phyloP scores from a whole-genome alignment of 2,797 vertebrate genomes.

The Cyclopterus lumpus region DNA sequence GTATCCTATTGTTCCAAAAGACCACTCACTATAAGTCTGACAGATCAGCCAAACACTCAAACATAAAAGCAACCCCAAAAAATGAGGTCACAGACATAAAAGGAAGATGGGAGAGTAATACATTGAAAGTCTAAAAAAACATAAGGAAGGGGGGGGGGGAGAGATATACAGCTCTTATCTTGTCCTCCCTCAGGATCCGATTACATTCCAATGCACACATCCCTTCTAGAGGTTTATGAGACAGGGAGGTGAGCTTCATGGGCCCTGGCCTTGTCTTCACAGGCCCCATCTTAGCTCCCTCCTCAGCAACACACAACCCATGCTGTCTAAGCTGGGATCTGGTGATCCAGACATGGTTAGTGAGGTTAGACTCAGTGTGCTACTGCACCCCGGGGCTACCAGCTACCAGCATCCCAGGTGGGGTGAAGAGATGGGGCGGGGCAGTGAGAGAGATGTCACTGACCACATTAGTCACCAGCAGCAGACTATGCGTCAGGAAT shows the following conservation, averaged over 20 bases:
- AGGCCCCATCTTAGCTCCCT: background rate
- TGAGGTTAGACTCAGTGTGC: conserved; percentile 32
- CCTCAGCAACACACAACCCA: background rate
- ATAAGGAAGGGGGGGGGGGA: conserved; percentile 20
- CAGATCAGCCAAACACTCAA: conserved; percentile 17
- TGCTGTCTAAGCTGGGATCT: conserved; percentile 13
- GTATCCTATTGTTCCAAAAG: background rate
- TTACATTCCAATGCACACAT: conserved; percentile 24
- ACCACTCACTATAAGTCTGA: background rate
- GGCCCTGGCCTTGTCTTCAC: background rate
- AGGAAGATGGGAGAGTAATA: conserved; percentile 19
- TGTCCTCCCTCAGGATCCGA: conserved; percentile 33
- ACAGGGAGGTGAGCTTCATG: conserved; percentile 25
- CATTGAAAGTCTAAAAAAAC: conserved; percentile 35
- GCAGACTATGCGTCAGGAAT: conserved; percentile 70
- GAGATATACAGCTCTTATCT: conserved; percentile 35
- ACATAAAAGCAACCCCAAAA: conserved; percentile 10
- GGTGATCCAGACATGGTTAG: conserved; percentile 31
- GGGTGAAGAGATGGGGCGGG: conserved; percentile 29
- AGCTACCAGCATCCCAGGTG: conserved; percentile 53
- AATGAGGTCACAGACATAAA: conserved; percentile 40
- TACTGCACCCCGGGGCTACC: background rate
- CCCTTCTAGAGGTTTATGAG: conserved; percentile 38
- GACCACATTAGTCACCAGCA: conserved; percentile 76
- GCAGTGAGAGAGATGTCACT: conserved; percentile 62